Conservation (phyloP, 2,888 invertebrate genomes). For the Hetaerina titia region DNA sequence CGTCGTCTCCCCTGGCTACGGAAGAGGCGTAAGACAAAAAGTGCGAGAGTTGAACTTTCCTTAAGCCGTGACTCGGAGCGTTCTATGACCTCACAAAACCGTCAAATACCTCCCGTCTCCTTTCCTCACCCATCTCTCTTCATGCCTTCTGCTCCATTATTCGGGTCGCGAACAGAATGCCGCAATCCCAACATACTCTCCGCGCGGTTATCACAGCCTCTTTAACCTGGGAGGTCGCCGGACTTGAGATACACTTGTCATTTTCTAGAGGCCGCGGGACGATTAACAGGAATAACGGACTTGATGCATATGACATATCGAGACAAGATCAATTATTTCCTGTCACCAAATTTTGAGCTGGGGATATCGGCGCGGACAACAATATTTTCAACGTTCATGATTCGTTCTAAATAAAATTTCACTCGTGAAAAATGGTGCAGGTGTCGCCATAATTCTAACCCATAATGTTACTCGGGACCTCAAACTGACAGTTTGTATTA, state of each 20-base stretch:
- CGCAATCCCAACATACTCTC: neutral
- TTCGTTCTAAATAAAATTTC: too few relatives aligned
- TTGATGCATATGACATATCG: neutral
- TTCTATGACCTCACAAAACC: neutral
- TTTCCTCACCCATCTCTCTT: neutral
- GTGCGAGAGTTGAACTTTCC: conserved; percentile 44
- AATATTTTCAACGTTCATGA: too few relatives aligned
- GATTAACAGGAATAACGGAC: neutral
- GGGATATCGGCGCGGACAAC: too few relatives aligned
- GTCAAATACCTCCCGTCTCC: neutral
- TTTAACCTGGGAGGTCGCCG: neutral
- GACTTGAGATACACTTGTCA: neutral
- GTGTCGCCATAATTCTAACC: too few relatives aligned
- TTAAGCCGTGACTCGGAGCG: neutral
- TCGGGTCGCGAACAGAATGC: neutral
- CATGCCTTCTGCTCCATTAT: neutral
- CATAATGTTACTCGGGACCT: too few relatives aligned
- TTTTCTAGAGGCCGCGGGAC: neutral
- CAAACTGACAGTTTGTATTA: too few relatives aligned
- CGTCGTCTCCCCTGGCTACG: neutral
- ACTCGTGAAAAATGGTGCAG: too few relatives aligned
- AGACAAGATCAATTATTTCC: neutral
- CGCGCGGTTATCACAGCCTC: neutral
- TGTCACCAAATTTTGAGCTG: neutral
- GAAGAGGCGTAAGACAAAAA: conserved; percentile 11